Evolutionary conservation across 1,140 invertebrate genomes (phyloP).

Genomic region (Hyposmocoma kahamanoa): DNA sequence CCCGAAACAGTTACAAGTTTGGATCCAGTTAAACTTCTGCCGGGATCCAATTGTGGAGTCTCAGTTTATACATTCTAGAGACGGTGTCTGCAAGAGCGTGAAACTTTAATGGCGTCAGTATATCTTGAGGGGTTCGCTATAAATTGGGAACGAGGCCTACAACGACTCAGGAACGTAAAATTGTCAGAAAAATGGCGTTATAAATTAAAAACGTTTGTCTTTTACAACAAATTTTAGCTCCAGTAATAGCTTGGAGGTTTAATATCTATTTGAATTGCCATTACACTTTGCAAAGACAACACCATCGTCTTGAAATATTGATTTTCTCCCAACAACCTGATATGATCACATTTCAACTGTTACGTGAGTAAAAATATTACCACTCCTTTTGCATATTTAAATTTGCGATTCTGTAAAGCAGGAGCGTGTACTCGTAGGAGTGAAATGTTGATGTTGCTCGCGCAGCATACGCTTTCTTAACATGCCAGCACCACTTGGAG

Average conservation of each 20-base stretch:
- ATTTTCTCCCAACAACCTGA: too few relatives aligned
- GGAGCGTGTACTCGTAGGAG: too few relatives aligned
- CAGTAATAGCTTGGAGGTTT: background rate
- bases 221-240: conserved; percentile 8
- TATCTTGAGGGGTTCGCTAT: conserved; percentile 23
- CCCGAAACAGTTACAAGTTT: conserved; percentile 19
- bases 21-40: conserved; percentile 17
- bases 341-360: too few relatives aligned
- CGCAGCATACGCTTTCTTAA: conserved; percentile 28
- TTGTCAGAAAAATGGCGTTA: conserved; percentile 16
- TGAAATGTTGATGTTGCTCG: conserved; percentile 17
- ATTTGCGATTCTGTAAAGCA: too few relatives aligned
- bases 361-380: too few relatives aligned
- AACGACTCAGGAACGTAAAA: conserved; percentile 12
- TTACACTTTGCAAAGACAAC: too few relatives aligned
- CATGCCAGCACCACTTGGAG: conserved; percentile 24
- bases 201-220: conserved; percentile 21
- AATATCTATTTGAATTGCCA: background rate
- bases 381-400: too few relatives aligned
- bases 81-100: conserved; percentile 14
- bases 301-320: too few relatives aligned
- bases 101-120: conserved; percentile 33
- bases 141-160: conserved; percentile 24
- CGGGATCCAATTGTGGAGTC: conserved; percentile 19
- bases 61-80: conserved; percentile 17